A percentile compares a stretch with the other conserved stretches of the same genome.
Evolutionary conservation across 2,888 invertebrate species (phyloP).

Genomic region (Drosophila villosipedis): DNA sequence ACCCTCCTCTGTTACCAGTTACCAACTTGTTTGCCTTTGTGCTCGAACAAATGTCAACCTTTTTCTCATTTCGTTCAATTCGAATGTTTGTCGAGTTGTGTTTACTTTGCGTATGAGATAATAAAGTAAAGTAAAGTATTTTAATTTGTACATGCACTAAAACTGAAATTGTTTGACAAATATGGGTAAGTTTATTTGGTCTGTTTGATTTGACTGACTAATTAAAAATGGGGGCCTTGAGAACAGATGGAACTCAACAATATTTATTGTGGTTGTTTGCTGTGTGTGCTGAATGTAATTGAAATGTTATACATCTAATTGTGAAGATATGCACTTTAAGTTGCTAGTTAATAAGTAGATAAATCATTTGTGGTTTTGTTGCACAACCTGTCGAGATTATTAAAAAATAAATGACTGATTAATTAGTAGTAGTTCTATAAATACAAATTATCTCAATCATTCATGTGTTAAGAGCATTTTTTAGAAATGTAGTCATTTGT

Average conservation of each 20-base stretch:
- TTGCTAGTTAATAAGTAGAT: neutral
- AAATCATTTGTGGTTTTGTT: neutral
- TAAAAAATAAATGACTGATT: neutral
- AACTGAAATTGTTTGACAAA: conserved; percentile 68
- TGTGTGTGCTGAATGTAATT: conserved; percentile 26
- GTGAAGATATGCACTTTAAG: neutral
- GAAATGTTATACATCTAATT: conserved; percentile 9
- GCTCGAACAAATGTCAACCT: conserved; percentile 73
- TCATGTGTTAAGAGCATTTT: neutral
- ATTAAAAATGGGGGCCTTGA: conserved; percentile 35
- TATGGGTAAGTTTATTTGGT: conserved; percentile 56
- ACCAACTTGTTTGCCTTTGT: conserved; percentile 62
- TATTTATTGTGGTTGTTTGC: neutral
- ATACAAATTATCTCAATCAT: neutral
- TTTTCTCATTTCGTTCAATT: conserved; percentile 27
- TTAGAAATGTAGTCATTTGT: neutral
- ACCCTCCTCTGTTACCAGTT: neutral
- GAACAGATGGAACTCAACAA: neutral
- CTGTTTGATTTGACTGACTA: conserved; percentile 61
- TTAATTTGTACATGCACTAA: conserved; percentile 71
- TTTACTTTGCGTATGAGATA: conserved; percentile 44
- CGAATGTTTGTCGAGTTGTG: conserved; percentile 42
- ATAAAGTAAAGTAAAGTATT: conserved; percentile 65
- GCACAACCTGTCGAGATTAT: neutral
- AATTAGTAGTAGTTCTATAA: neutral